Base-by-base conservation (phyloP, 2,113 vertebrate genomes). In the Trematomus loennbergii region DNA sequence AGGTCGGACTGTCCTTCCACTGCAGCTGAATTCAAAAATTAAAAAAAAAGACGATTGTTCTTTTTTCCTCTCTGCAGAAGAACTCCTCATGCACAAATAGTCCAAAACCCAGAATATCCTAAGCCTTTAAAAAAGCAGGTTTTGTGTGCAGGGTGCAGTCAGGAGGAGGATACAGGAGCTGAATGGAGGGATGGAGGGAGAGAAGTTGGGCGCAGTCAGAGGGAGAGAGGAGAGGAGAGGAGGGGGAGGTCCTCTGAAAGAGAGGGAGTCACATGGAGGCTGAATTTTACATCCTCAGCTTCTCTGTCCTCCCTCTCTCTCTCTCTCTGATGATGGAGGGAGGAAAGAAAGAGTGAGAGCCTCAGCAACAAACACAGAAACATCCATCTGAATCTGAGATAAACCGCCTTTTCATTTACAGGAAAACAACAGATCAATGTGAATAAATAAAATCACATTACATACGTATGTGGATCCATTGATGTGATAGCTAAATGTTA, bases 311-410 rank as follows among this genome's bases (percentile, higher is more conserved):
- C 81, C 57, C 76, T 65, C 64, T 67, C 68, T 64, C 85, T 88
- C 68, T 64, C 85, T 88, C 92, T 90, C 90, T 88, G 91, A 88
- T 89, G 93, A 94, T 89, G 93, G 85, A 55, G 79, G 66, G 75
- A 20, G 53, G 61, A 49, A 18, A 59, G 55, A 60, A 25, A 20
- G 22, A 80, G 75, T 20, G 68, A 71, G 64, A 82, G 78, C 80
- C 72, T 85, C 86, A 81, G 65, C 69, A 40, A 40, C 73, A 84
- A 74, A 36, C 40, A 53, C 86, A 81, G 65, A 65, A 40, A 8
- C 73, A 84, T 74, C 29, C 40, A 58, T 78, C 57, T 64, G 65
- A 78, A 36, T 49, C 68, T 71, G 62, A 40, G 9, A 17, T 55
- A 60, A 63, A 73, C 57, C 58, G 70, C 33, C 46, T 58, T 52